Evolutionary conservation across 2,797 vertebrate genomes (phyloP).

Genomic region (Pseudochromis fuscus): DNA sequence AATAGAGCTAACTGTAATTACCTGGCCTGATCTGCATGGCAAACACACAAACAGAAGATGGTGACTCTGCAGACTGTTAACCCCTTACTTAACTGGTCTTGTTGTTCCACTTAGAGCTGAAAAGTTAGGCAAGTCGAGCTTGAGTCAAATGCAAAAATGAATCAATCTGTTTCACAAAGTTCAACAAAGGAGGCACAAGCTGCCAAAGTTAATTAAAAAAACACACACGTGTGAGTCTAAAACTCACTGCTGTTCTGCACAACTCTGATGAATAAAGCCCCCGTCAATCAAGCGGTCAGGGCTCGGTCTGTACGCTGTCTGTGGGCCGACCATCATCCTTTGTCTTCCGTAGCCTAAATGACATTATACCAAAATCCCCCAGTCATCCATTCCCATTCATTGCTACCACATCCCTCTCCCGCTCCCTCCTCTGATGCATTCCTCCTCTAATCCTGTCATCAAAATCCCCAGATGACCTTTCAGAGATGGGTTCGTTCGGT

Average conservation of each 20-base stretch:
- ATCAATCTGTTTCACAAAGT: constrained; percentile 14
- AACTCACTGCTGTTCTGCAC: constrained; percentile 52
- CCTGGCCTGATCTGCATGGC: constrained; percentile 55
- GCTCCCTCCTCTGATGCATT: constrained; percentile 77
- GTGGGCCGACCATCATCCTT: constrained; percentile 63
- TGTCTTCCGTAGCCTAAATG: constrained; percentile 75
- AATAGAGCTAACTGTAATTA: constrained; percentile 71
- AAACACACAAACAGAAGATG: constrained; percentile 60
- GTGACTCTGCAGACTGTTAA: constrained; percentile 47
- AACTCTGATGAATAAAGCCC: constrained; percentile 55
- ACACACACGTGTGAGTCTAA: constrained; percentile 50
- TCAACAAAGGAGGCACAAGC: constrained; percentile 4
- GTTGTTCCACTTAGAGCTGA: constrained; percentile 1
- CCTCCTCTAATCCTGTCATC: constrained; percentile 78
- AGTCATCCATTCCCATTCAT: constrained; percentile 80
- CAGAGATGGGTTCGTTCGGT: constrained; percentile 63
- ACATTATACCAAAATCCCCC: constrained; percentile 78
- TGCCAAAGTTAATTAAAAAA: constrained; percentile 34
- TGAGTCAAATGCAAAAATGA: constrained; percentile 5
- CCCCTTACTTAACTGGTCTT: constrained; percentile 37
- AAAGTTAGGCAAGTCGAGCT: not conserved
- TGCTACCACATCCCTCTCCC: constrained; percentile 62
- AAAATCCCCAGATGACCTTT: constrained; percentile 81
- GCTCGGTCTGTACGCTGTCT: constrained; percentile 57
- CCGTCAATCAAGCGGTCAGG: constrained; percentile 58